Conservation (phyloP, 2,888 invertebrate genomes). For the Boloria selene region DNA sequence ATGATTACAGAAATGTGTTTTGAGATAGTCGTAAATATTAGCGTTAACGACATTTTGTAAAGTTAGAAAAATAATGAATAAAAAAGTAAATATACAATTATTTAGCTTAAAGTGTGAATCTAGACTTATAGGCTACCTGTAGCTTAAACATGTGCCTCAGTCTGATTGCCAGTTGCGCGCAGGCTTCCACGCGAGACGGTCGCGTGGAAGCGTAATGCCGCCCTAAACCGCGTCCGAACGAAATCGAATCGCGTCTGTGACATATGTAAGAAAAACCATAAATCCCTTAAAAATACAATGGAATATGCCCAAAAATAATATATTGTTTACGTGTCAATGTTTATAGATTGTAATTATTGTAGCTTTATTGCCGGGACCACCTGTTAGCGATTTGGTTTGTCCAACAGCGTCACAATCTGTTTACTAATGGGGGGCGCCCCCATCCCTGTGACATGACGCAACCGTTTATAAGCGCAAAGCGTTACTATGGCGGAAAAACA, state of each 20-base stretch:
- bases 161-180: slow-evolving; percentile 72
- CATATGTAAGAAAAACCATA: slow-evolving; percentile 33
- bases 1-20: too few species aligned
- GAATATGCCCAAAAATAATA: background rate
- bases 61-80: background rate
- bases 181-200: slow-evolving; percentile 76
- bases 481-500: slow-evolving; percentile 79
- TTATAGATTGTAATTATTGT: slow-evolving; percentile 21
- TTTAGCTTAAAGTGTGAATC: slow-evolving; percentile 6
- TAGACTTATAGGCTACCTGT: slow-evolving; percentile 73
- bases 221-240: slow-evolving; percentile 56
- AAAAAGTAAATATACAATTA: background rate
- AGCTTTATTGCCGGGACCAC: slow-evolving; percentile 54
- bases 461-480: slow-evolving; percentile 70
- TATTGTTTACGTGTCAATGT: background rate
- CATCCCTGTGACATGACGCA: slow-evolving; percentile 70
- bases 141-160: slow-evolving; percentile 59
- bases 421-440: slow-evolving; percentile 73
- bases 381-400: slow-evolving; percentile 75
- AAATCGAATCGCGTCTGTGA: slow-evolving; percentile 43
- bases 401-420: slow-evolving; percentile 75
- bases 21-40: too few species aligned
- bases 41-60: too few species aligned
- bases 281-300: slow-evolving; percentile 2
- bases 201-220: slow-evolving; percentile 61